Base-by-base conservation (phyloP, 2,797 vertebrate genomes). In the Thalassophryne amazonica region DNA sequence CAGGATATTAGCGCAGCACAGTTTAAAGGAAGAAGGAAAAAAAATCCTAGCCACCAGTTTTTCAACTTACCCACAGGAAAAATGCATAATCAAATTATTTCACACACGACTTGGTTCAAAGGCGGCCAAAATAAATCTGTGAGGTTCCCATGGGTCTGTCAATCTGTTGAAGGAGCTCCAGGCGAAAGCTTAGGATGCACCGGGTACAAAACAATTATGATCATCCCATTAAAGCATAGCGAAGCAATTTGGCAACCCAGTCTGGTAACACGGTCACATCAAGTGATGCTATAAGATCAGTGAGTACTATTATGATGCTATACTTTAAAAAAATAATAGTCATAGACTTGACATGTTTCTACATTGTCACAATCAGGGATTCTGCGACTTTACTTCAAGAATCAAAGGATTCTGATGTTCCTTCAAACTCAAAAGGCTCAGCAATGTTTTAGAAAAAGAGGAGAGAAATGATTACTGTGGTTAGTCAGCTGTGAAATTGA, bases 401-500 rank as follows among this genome's bases (percentile, higher is more conserved):
- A 70, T 61, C 35, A 14, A 61, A 55, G 68, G 74, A 79, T 65
- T 21, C 38, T 40, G 28, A 46, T 52, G 61, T 74, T 72, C 32
- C 34, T 49, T 48, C 38, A 27, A 57, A 70, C 56, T 43, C 29
- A 37, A 57, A 58, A 31, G 31, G 28, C 46, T 64, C 27, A 22
- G 18, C 47, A 43, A 67, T 65, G 48, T 47, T 28, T 40, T 37
- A 45, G 32, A 50, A 49, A 35, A 30, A 43, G 49, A 50, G 51
- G 34, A 57, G 61, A 50, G 69, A 71, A 83, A 85, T 83, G 81
- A 89, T 89, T 89, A 87, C 86, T 78, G 82, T n/a, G 84, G 74
- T 78, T 80, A 87, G 85, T 87, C 88, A 82, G 76, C 86, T 84
- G 85, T 90, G 89, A 89, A 89, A 90, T 89, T 89, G 85, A 86